Percentiles rank a stretch among this genome's conserved stretches.
phyloP scores from a whole-genome alignment of 2,113 vertebrate genomes.

The Glaucomys volans region DNA sequence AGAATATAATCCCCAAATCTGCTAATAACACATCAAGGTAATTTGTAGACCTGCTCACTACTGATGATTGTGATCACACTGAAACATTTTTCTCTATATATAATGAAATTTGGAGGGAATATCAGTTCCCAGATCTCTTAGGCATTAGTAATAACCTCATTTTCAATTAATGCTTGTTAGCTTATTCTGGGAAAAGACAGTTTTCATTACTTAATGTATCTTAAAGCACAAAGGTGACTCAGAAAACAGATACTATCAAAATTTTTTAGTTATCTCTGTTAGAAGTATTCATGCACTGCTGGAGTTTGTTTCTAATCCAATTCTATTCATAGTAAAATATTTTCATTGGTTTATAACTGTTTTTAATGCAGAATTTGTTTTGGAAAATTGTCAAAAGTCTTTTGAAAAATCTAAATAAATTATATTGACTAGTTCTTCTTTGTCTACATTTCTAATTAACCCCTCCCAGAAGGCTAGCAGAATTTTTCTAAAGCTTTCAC shows the following conservation, averaged over 20 bases:
- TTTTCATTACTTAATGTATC: constrained; percentile 4
- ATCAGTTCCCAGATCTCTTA: not conserved
- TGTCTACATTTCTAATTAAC: not conserved
- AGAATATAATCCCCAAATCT: not conserved
- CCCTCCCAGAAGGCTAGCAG: not conserved
- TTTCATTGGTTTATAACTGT: constrained; percentile 10
- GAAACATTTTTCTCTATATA: not conserved
- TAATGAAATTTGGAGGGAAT: not conserved
- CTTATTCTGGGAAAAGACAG: not conserved
- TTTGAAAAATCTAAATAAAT: constrained; percentile 27
- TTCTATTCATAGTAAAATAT: not conserved
- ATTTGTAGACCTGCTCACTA: not conserved
- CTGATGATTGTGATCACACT: not conserved
- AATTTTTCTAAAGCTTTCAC: not conserved
- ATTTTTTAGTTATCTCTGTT: constrained; percentile 1
- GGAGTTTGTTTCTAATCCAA: not conserved
- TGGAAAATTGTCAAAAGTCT: not conserved
- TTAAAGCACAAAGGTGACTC: not conserved
- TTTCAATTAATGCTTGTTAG: not conserved
- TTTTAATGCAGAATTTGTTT: constrained; percentile 38
- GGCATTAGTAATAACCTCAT: not conserved
- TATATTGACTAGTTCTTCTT: not conserved
- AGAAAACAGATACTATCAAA: constrained; percentile 31
- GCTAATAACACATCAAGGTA: not conserved
- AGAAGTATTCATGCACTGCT: not conserved